phyloP scores from a whole-genome alignment of 1,140 invertebrate genomes.

The Coelopa frigida region DNA sequence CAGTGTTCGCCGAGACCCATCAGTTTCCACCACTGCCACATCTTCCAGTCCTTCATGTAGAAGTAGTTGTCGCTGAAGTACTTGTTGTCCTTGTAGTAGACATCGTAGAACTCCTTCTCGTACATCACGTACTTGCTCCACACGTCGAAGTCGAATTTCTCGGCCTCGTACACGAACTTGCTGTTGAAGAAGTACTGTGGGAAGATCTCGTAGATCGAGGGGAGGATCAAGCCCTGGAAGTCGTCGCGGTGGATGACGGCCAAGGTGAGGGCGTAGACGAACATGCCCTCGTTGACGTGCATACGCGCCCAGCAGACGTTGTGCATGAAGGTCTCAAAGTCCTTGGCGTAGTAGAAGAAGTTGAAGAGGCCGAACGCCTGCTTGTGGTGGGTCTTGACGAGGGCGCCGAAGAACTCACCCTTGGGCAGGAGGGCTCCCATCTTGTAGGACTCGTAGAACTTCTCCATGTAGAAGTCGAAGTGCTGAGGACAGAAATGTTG shows the following conservation, averaged over 20 bases:
- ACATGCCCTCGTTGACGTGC: conserved; percentile 52
- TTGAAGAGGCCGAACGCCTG: conserved; percentile 49
- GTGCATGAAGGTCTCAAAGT: conserved; percentile 55
- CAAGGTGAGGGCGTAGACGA: conserved; percentile 49
- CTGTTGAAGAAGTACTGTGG: conserved; percentile 54
- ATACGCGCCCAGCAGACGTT: conserved; percentile 50
- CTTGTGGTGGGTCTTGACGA: conserved; percentile 42
- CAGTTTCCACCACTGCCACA: conserved; percentile 42
- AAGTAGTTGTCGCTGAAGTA: conserved; percentile 14
- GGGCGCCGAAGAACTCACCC: conserved; percentile 37
- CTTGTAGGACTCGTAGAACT: conserved; percentile 33
- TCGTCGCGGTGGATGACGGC: conserved; percentile 50
- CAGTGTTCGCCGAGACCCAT: conserved; percentile 45
- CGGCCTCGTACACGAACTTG: conserved; percentile 50
- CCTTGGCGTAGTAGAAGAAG: conserved; percentile 52
- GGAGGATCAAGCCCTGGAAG: conserved; percentile 49
- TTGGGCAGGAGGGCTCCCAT: conserved; percentile 27
- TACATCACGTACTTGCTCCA: conserved; percentile 38
- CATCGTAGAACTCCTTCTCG: conserved; percentile 49
- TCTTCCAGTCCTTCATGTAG: conserved; percentile 41
- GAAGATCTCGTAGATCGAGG: conserved; percentile 53
- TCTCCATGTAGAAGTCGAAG: conserved; percentile 31
- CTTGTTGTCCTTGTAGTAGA: conserved; percentile 53
- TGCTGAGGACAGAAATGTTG: conserved; percentile 3
- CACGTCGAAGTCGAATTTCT: conserved; percentile 41